Percentiles rank a stretch among this genome's conserved stretches.
phyloP scores from a whole-genome alignment of 2,113 vertebrate genomes.

The Tachuris rubrigastra region DNA sequence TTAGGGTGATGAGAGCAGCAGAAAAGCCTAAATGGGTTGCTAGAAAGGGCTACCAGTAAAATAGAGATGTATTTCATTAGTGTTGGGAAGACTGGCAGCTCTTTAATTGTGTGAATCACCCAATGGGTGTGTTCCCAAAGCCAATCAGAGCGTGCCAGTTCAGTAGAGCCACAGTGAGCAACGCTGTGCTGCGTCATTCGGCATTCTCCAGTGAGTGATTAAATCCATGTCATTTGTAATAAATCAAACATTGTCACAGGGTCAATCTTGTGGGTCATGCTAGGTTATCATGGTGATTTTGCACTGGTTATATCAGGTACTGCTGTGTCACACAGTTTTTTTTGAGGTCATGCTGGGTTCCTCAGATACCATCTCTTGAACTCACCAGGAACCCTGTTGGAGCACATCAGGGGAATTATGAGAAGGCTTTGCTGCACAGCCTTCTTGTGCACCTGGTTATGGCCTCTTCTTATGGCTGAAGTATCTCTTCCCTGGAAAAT shows the following conservation, averaged over 20 bases:
- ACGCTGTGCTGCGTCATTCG: constrained; percentile 12
- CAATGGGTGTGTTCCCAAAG: constrained; percentile 27
- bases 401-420: not conserved
- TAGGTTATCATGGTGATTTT: not conserved
- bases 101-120: constrained; percentile 64
- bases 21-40: constrained; percentile 25
- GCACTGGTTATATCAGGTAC: constrained; percentile 2
- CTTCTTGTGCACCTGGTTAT: not conserved
- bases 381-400: not conserved
- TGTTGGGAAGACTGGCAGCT: not conserved
- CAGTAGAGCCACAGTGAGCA: constrained; percentile 49
- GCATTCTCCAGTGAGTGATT: constrained; percentile 23
- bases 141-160: constrained; percentile 31
- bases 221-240: constrained; percentile 35
- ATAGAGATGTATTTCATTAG: constrained; percentile 48
- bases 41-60: constrained; percentile 53
- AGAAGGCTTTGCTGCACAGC: not conserved
- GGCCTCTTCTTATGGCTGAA: not conserved
- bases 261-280: not conserved
- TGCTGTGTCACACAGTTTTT: not conserved
- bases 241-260: not conserved
- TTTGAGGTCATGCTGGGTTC: not conserved
- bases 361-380: not conserved
- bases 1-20: constrained; percentile 18
- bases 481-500: not conserved